Evolutionary conservation across 2,888 invertebrate genomes (phyloP), one percentile per base, ranked within the genome.

Genomic region (Amblyjoppa fuscipennis): DNA sequence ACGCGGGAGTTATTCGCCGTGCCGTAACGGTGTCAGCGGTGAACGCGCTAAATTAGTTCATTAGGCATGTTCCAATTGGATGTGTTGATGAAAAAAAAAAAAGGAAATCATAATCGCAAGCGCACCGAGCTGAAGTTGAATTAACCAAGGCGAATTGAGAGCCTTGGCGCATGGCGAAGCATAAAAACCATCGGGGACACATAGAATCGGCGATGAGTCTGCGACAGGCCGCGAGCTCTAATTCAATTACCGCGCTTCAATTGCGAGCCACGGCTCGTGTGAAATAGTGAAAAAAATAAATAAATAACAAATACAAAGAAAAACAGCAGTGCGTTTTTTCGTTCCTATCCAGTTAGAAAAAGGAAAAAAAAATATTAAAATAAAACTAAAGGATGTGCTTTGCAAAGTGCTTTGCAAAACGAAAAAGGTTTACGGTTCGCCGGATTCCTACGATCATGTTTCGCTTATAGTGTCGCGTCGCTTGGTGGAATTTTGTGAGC

Each of bases 181-280:
- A 41, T 59, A 68, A 56, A 75, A 74, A 56, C 56, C 68, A 69
- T 38, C 64, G 61, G 59, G 49, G 75, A 76, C 51, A 49, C 66
- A 45, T 38, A 1, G 34, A 70, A 53, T 61, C 61, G 41, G 13
- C 69, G 68, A 68, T 41, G 77, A 78, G 76, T 77, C 71, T 68
- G 59, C 76, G 69, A 77, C 77, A 68, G 66, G 68, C 73, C 41
- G 41, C 66, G 45, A 89, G 88, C 87, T 88, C 77, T 89, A 89
- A 90, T 76, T 88, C 79, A 88, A 89, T 90, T 90, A 89, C 74
- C 82, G 76, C 68, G 81, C 61, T 86, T 80, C 75, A 89, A 85
- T 89, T 89, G 86, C 74, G 66, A 76, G 53, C 66, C 66, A 51
- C 51, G 74, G 38, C 38, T 28, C 6, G 69, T 64, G 81, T 78